phyloP scores from a whole-genome alignment of 2,888 invertebrate genomes.

The Helleia helle region DNA sequence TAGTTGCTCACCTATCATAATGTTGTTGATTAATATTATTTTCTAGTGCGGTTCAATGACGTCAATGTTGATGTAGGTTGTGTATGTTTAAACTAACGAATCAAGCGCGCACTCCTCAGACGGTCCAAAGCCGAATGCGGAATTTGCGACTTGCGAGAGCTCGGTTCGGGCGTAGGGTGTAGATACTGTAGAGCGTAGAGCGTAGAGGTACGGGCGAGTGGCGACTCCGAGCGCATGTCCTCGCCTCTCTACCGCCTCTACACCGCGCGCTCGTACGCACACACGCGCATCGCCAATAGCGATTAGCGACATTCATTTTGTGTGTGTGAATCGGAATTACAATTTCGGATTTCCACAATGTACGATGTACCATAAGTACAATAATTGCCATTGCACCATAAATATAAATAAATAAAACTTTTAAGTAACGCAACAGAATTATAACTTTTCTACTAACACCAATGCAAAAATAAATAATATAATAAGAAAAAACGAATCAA shows the following conservation, averaged over 20 bases:
- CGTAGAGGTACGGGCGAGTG: slow-evolving; percentile 13
- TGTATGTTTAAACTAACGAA: slow-evolving; percentile 35
- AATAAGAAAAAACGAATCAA: no score
- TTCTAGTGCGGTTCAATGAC: slow-evolving; percentile 48
- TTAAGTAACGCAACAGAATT: no score
- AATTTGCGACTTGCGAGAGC: slow-evolving; percentile 30
- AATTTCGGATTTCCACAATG: background rate
- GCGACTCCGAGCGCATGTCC: slow-evolving; percentile 9
- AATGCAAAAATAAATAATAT: no score
- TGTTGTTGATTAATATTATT: slow-evolving; percentile 40
- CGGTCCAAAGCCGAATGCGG: slow-evolving; percentile 61
- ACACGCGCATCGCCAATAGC: no score
- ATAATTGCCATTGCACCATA: no score
- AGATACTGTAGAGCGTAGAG: slow-evolving; percentile 3
- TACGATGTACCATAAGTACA: no score
- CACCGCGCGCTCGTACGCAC: no score
- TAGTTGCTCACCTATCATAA: slow-evolving; percentile 61
- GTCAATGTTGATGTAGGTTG: slow-evolving; percentile 70
- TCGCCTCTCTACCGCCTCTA: slow-evolving; percentile 15
- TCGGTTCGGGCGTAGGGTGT: no score
- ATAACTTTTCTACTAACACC: no score
- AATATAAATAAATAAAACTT: no score
- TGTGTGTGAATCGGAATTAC: background rate
- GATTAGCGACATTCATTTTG: background rate
- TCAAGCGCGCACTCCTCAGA: slow-evolving; percentile 46